Evolutionary conservation across 2,113 vertebrate species (phyloP), one percentile per base, ranked within the genome.

Genomic region (Zosterops lateralis): DNA sequence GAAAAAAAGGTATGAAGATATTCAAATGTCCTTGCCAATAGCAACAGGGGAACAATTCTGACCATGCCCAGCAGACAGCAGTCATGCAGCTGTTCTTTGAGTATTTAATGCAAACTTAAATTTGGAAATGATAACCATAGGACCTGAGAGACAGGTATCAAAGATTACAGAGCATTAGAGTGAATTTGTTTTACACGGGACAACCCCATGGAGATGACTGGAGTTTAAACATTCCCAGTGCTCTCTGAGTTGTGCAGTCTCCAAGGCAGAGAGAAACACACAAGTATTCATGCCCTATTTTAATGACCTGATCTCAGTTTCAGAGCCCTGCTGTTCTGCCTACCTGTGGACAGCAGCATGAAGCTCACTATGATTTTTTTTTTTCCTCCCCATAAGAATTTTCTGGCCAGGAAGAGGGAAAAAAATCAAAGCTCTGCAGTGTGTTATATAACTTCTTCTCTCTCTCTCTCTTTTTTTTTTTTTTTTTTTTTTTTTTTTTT

Each of bases 401-500:
- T 58, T 51, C 65, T 83, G 65, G 34, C 54, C 24, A 81, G 71
- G 38, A 92, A 81, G 34, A 94, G 14, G 3, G 3, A 28, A 83
- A 88, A 91, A 92, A 90, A 84, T 58, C 60, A 92, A 85, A 94
- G 45, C 31, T 17, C 54, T 90, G 80, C 70, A 80, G 73, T 64
- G 20, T 57, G 36, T 81, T 86, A 44, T n/a, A 61, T 88, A 79
- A 83, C 29, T 36, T 22, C 5, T 36, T 31, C 17, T 29, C 10
- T 5, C 20, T 64, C 22, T 5, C 20, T 36, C 9, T 18, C 4
- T 10, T 31, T 6, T 10, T 7, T 6, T 2, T 5, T 8, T 14
- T 50, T 10, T 5, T 51, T 11, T 53, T 31, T 31, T 29, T 29
- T 17, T 5, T 24, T 64, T 26, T 5, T 25, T 28, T 28, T 17